Evolutionary conservation across 1,140 invertebrate genomes (phyloP), one percentile per base, ranked within the genome.

Genomic region (Rhyacophila brunnea): DNA sequence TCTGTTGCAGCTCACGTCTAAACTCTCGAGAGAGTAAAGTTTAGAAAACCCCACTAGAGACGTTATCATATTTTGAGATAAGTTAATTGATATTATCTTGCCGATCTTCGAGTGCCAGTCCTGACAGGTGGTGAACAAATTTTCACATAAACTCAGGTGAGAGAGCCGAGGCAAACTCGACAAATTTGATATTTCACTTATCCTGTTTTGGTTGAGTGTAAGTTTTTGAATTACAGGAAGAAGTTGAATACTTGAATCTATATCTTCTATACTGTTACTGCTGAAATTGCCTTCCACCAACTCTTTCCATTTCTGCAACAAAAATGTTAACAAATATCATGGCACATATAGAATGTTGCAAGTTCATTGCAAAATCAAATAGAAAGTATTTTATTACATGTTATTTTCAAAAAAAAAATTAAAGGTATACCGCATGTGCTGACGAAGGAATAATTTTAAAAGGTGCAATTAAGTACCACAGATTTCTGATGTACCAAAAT

Each of bases 1-100:
- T 35, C 81, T 72, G 79, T 98, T 98, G 50, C 88, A 90, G 64
- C 90, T 92, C 11, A 97, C 77, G 78, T 97, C 89, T 36, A 98
- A 73, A 63, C 81, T 86, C 67, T 92, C 88, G 46, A 98, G 76
- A 1, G 90, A 92, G 65, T 91, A 92, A 4, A 96, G 67, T 72
- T 93, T 93, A 0, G 85, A 83, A 65, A 98, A 88, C 43, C 91
- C 88, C 58, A 83, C 78, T 0, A 96, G 70, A 0, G 84, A 84
- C 14, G 80, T 83, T 0, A 98, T 83, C 67, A 86, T 83, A 74
- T 98, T 98, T 62, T 93, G 87, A 0, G 91, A 89, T 34, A 98
- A 70, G 70, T 94, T 88, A n/a, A 98, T 82, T 55, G 83, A 85
- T 10, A 88, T 84, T n/a, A 97, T 83, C 75, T 96, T 95, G 1